Base-by-base conservation (phyloP, 1,140 invertebrate genomes). In the Heliothis subflexa region DNA sequence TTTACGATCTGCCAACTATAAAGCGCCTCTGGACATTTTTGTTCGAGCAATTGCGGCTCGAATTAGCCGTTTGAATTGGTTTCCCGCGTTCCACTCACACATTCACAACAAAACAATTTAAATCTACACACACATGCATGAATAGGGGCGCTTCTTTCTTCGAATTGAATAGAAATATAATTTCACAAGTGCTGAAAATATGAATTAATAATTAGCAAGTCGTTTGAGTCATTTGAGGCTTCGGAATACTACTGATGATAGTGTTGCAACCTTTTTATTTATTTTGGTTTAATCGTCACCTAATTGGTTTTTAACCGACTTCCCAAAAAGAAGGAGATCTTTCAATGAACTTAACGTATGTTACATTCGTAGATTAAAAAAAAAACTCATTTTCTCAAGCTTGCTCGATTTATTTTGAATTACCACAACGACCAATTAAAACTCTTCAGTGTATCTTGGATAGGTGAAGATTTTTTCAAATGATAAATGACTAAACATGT, bases 1-100 rank as follows among this genome's bases (percentile, higher is more conserved):
- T 90, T 90, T 88, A 90, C 79, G 54, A 89, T 47, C 33, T 75
- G 59, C 73, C 73, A 62, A 75, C 73, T 64, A 64, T 75, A 75
- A 64, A 62, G 57, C 47, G 49, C 18, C 47, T 75, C 47, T n/a
- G 47, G 68, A 75, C 47, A 57, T 75, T 80, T 74, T 55, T 61
- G 64, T 55, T 59, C 55, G 47, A 70, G 52, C 59, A 74, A 75
- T 75, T 75, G 72, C 25, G 71, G 76, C 88, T 93, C 90, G 89
- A 91, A 93, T 93, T 93, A 92, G 89, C 91, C 88, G 84, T 91
- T 91, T 86, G 80, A 91, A 93, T 89, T 89, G 89, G 77, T 87
- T 84, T 80, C 86, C 78, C 84, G 88, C 86, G 85, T 86, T 84
- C 80, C 83, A 72, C 82, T 77, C 79, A 70, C 81, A 66, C 81